Percentiles rank a stretch among this genome's conserved stretches.
phyloP scores from a whole-genome alignment of 1,140 invertebrate species.

The Harlomillsia oculata region DNA sequence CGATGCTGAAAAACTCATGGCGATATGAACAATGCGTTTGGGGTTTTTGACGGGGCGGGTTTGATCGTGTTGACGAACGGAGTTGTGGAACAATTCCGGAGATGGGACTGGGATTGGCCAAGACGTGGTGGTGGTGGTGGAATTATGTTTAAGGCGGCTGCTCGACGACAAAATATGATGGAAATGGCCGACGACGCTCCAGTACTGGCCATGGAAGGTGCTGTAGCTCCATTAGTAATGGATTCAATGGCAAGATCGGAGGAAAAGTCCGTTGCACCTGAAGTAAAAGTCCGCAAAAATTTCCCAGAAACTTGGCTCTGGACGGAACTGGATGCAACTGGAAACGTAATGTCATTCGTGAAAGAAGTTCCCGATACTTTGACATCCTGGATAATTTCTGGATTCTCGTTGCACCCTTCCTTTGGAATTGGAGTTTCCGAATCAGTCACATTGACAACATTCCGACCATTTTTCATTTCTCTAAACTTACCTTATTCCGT shows the following conservation, averaged over 20 bases:
- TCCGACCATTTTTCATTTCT: slow-evolving; percentile 21
- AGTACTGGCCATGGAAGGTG: not conserved
- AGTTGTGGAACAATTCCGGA: not conserved
- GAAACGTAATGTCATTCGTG: slow-evolving; percentile 44
- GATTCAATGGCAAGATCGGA: not conserved
- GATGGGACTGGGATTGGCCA: no score
- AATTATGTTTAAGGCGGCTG: no score
- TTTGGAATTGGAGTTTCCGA: slow-evolving; percentile 43
- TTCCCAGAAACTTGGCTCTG: slow-evolving; percentile 58
- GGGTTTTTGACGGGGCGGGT: slow-evolving; percentile 15
- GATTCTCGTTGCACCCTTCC: slow-evolving; percentile 75
- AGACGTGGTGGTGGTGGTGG: not conserved
- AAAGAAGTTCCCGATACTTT: slow-evolving; percentile 71
- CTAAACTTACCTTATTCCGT: slow-evolving; percentile 20
- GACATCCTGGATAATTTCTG: slow-evolving; percentile 83
- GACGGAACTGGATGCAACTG: slow-evolving; percentile 46
- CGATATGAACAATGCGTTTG: not conserved
- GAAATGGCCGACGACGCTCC: not conserved
- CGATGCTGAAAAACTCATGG: no score
- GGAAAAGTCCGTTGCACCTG: not conserved
- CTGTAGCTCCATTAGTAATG: not conserved
- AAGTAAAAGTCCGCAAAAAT: slow-evolving; percentile 45
- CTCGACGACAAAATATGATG: not conserved
- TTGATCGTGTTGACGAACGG: slow-evolving; percentile 8
- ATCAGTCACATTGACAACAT: slow-evolving; percentile 5